Evolutionary conservation across 1,140 invertebrate genomes (phyloP).

Genomic region (Cydia splendana): DNA sequence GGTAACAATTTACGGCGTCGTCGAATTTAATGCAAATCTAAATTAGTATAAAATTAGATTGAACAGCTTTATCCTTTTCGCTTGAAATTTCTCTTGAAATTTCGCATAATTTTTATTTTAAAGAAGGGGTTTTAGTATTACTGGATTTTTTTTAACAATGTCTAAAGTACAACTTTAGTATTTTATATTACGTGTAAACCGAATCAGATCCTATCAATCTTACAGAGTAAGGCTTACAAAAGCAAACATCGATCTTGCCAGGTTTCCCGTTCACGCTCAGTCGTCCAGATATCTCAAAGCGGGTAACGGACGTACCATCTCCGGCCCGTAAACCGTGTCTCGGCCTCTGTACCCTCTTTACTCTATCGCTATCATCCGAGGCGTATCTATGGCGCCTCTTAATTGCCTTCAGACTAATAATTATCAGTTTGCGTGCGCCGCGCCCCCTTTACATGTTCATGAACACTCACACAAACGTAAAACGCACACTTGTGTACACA

Average conservation of each 20-base stretch:
- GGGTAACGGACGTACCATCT: slow-evolving; percentile 9
- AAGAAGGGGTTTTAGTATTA: too few relatives aligned
- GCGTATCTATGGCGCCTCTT: slow-evolving; percentile 76
- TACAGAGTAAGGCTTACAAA: background rate
- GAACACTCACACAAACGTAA: slow-evolving; percentile 56
- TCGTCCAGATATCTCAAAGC: background rate
- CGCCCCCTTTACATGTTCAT: slow-evolving; percentile 52
- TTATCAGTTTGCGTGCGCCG: slow-evolving; percentile 73
- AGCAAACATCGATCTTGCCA: background rate
- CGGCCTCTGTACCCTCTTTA: slow-evolving; percentile 48
- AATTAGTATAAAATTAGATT: too few relatives aligned
- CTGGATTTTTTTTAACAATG: too few relatives aligned
- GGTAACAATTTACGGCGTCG: too few relatives aligned
- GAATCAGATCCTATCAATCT: background rate
- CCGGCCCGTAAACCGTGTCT: slow-evolving; percentile 18
- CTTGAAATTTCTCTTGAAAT: too few relatives aligned
- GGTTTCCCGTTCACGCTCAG: background rate
- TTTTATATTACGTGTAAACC: too few relatives aligned
- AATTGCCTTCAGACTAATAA: slow-evolving; percentile 75
- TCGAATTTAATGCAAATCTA: too few relatives aligned
- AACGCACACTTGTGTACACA: slow-evolving; percentile 45
- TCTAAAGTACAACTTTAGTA: too few relatives aligned
- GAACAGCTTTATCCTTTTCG: too few relatives aligned
- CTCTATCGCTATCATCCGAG: slow-evolving; percentile 57
- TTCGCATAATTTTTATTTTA: too few relatives aligned